Evolutionary conservation across 2,113 vertebrate genomes (phyloP).

Genomic region (Antechinus stuartii): DNA sequence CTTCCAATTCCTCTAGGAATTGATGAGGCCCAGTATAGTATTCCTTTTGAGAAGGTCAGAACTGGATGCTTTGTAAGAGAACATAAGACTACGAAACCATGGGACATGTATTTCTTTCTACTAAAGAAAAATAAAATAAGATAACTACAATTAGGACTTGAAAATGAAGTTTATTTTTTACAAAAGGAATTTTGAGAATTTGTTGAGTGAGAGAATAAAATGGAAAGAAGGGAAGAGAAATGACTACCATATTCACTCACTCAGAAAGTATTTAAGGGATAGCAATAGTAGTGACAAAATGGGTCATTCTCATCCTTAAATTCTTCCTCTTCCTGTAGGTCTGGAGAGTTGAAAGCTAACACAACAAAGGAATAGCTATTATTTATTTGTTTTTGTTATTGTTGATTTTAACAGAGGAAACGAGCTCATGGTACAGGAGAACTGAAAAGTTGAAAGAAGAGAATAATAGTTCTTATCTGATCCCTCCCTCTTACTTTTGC

Average conservation of each 20-base stretch:
- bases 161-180: not conserved
- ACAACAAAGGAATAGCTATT: not conserved
- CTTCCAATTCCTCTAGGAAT: not conserved
- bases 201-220: not conserved
- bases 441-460: not conserved
- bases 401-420: not conserved
- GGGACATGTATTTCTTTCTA: not conserved
- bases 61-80: not conserved
- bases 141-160: not conserved
- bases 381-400: not conserved
- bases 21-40: not conserved
- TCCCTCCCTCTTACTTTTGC: too few species aligned
- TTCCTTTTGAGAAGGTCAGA: not conserved
- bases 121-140: not conserved
- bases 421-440: rapidly evolving
- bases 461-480: not conserved
- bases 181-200: not conserved
- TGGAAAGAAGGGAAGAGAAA: not conserved
- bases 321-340: not conserved
- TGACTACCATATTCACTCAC: not conserved
- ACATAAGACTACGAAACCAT: not conserved
- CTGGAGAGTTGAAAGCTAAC: not conserved
- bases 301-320: not conserved
- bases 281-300: not conserved
- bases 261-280: not conserved